Percentiles rank a stretch among this genome's conserved stretches.
Evolutionary conservation across 2,888 invertebrate species (phyloP).

Genomic region (Marronus borbonicus): DNA sequence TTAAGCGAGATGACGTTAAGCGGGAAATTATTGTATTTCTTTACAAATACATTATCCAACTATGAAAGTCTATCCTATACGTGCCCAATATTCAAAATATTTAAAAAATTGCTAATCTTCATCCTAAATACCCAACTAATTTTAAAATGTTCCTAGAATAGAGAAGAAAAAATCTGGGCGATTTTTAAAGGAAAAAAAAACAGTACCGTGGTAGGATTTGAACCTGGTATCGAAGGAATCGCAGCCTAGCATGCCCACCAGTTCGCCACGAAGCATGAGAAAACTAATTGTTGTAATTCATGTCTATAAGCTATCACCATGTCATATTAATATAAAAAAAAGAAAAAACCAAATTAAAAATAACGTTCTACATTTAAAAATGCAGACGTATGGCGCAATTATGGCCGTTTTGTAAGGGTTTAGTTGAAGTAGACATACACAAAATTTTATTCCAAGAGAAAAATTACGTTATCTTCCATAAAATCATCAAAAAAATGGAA

Average conservation of each 20-base stretch:
- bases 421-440: too few relatives aligned
- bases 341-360: not conserved
- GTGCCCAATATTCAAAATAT: not conserved
- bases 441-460: too few relatives aligned
- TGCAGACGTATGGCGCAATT: too few relatives aligned
- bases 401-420: too few relatives aligned
- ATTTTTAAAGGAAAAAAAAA: constrained; percentile 29
- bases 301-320: constrained; percentile 1
- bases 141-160: not conserved
- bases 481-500: too few relatives aligned
- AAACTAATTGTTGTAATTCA: not conserved
- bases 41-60: not conserved
- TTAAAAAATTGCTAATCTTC: not conserved
- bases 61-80: too few relatives aligned
- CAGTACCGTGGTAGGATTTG: not conserved
- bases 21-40: not conserved
- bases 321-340: constrained; percentile 28
- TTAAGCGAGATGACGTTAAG: constrained; percentile 9
- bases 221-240: constrained; percentile 11
- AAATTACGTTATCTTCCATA: too few relatives aligned
- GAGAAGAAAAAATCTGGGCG: constrained; percentile 10
- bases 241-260: constrained; percentile 3
- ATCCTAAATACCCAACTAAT: not conserved
- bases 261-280: constrained; percentile 22
- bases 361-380: constrained; percentile 21